These are phyloP conservation scores for Ommatoiulus sabulosus DNA, from an alignment of 2,888 invertebrate species.

Conservation along the genomic window DNA sequence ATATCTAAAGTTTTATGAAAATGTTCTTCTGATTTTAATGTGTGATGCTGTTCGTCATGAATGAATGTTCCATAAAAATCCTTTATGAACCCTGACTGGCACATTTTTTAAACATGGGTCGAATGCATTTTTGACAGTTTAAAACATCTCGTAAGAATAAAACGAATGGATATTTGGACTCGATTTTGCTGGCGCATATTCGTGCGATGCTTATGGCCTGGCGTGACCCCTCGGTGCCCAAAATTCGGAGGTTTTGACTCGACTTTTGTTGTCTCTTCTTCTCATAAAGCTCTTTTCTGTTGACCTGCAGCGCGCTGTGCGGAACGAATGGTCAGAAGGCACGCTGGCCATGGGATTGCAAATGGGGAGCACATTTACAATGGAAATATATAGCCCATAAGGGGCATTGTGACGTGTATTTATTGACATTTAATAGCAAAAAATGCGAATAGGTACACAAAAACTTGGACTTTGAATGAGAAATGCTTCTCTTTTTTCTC, in stretches of 20 bases:
- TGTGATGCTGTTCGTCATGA: too few species aligned
- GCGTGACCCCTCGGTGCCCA: background rate
- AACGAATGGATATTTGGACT: too few species aligned
- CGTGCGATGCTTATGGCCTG: background rate
- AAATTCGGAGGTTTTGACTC: background rate
- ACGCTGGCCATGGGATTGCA: conserved; percentile 12
- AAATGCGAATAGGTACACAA: background rate
- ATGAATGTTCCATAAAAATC: too few species aligned
- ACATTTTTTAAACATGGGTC: too few species aligned
- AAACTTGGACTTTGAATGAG: background rate
- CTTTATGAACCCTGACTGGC: too few species aligned
- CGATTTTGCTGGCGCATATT: background rate
- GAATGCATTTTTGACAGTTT: too few species aligned
- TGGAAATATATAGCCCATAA: conserved; percentile 17
- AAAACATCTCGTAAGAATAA: too few species aligned
- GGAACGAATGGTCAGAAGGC: conserved; percentile 34
- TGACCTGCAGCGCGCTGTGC: conserved; percentile 4
- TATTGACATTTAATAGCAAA: conserved; percentile 34
- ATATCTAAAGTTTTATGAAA: too few species aligned
- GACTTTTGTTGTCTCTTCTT: background rate
- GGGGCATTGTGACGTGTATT: conserved; percentile 21
- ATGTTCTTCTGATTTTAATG: too few species aligned
- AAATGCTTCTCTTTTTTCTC: background rate
- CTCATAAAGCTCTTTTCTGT: background rate
- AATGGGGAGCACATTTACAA: background rate